Conservation (phyloP, 2,888 invertebrate species). For the Suillia variegata region DNA sequence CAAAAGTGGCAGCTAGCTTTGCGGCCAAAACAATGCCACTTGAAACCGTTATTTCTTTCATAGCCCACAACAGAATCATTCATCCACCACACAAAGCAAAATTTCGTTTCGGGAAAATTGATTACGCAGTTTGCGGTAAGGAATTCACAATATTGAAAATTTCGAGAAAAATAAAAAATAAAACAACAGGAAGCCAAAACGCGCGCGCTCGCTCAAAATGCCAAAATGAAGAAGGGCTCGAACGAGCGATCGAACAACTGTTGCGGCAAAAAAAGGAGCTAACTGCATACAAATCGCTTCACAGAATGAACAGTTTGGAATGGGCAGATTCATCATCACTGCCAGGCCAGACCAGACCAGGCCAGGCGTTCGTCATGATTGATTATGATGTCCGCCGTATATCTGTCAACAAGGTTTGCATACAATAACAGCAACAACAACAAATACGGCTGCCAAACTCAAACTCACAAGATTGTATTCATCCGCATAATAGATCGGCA, state of each 20-base stretch:
- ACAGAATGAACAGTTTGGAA: not conserved
- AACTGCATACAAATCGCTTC: constrained; percentile 6
- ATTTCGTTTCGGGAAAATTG: constrained; percentile 36
- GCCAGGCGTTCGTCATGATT: constrained; percentile 48
- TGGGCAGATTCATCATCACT: constrained; percentile 25
- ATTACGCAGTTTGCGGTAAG: constrained; percentile 51
- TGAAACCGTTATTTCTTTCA: constrained; percentile 3
- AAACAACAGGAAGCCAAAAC: too few species aligned
- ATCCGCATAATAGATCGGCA: constrained; percentile 12
- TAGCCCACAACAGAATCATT: too few species aligned
- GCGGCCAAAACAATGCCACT: not conserved
- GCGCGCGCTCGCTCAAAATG: too few species aligned
- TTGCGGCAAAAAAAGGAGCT: constrained; percentile 14
- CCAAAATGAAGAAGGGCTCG: too few species aligned
- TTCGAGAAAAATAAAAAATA: too few species aligned
- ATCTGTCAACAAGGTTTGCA: constrained; percentile 57
- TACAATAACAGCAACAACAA: constrained; percentile 38
- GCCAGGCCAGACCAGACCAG: too few species aligned
- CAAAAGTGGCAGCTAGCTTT: not conserved
- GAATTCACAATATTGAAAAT: constrained; percentile 35
- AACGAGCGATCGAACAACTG: too few species aligned
- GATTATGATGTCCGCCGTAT: constrained; percentile 47
- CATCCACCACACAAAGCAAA: not conserved
- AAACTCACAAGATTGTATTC: constrained; percentile 31
- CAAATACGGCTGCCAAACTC: too few species aligned